Evolutionary conservation across 2,113 vertebrate genomes (phyloP).

Genomic region (Ochotona curzoniae): DNA sequence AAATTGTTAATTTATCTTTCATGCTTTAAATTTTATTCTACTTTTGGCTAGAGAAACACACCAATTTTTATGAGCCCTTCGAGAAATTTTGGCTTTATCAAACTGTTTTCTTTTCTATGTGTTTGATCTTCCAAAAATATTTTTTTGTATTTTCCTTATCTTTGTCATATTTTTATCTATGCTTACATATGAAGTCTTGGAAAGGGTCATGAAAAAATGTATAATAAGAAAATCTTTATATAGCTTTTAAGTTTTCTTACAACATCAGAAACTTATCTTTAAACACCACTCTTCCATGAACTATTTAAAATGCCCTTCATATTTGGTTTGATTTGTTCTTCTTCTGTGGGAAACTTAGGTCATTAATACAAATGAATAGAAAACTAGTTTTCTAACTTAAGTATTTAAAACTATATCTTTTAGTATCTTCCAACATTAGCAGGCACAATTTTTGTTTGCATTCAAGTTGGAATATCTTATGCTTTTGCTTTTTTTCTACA

Average conservation of each 20-base stretch:
- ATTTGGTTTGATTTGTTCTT: not conserved
- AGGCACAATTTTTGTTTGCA: slow-evolving; percentile 1
- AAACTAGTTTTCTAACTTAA: not conserved
- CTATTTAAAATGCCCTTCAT: not conserved
- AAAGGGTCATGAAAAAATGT: too few species aligned
- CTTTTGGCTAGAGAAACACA: not conserved
- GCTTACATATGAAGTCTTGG: too few species aligned
- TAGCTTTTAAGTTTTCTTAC: too few species aligned
- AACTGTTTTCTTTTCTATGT: not conserved
- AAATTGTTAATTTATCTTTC: slow-evolving; percentile 6
- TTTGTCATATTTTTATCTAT: not conserved
- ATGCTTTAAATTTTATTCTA: not conserved
- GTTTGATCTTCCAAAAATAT: not conserved
- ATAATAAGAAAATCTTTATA: too few species aligned
- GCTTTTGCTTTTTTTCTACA: not conserved
- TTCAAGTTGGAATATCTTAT: not conserved
- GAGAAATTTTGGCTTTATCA: not conserved
- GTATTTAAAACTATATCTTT: not conserved
- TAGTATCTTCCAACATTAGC: not conserved
- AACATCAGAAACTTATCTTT: too few species aligned
- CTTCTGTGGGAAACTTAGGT: not conserved
- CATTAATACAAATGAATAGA: not conserved
- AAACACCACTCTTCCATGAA: too few species aligned
- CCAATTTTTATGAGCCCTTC: not conserved
- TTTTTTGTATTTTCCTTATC: not conserved